Evolutionary conservation across 1,140 invertebrate genomes (phyloP).

Genomic region (Heliconius hewitsoni): DNA sequence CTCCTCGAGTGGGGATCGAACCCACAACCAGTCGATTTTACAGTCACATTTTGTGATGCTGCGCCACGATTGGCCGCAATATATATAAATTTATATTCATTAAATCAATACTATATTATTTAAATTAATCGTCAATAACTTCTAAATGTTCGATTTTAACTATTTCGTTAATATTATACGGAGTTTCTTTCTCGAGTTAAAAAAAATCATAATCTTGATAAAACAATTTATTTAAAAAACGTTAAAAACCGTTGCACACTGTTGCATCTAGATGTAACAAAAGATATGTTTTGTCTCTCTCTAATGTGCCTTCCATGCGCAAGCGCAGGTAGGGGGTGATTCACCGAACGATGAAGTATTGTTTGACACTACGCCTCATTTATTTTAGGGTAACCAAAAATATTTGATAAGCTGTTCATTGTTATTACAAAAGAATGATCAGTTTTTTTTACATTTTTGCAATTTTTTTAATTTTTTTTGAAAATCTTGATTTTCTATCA

Average conservation of each 20-base stretch:
- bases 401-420: neutral
- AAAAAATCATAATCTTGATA: neutral
- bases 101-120: neutral
- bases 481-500: no score
- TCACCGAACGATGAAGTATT: constrained; percentile 19
- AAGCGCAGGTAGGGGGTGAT: constrained; percentile 24
- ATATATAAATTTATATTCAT: neutral
- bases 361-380: constrained; percentile 16
- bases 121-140: neutral
- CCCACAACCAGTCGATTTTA: no score
- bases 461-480: neutral
- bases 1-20: no score
- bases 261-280: constrained; percentile 7
- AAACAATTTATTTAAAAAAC: constrained; percentile 2
- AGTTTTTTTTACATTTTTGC: neutral
- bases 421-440: neutral
- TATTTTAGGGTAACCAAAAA: neutral
- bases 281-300: constrained; percentile 9
- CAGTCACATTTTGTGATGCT: no score
- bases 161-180: neutral
- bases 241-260: constrained; percentile 9
- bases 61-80: neutral
- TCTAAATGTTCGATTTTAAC: neutral
- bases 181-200: neutral
- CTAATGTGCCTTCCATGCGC: neutral